Percentiles rank a stretch among this genome's conserved stretches.
Evolutionary conservation across 1,140 invertebrate species (phyloP).

Genomic region (Cydia amplana): DNA sequence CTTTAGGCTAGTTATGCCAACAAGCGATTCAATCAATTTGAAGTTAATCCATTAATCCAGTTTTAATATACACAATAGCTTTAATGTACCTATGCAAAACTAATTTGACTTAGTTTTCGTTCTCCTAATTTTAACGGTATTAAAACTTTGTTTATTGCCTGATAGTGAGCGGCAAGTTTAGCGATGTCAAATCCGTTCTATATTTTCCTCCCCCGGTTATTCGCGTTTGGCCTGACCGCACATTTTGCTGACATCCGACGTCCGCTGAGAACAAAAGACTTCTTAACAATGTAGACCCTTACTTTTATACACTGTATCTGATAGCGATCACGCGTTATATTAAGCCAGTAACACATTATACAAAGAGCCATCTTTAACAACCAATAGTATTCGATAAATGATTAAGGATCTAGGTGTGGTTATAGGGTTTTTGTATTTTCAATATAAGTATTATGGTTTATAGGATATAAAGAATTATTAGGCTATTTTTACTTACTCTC

Average conservation of each 20-base stretch:
- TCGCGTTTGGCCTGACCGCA: constrained; percentile 24
- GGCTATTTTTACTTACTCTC: no score
- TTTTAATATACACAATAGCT: no score
- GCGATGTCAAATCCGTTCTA: constrained; percentile 20
- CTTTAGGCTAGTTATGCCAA: no score
- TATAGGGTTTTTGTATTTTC: no score
- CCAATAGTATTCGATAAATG: neutral
- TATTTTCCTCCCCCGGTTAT: constrained; percentile 5
- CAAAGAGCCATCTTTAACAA: neutral
- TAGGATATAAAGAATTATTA: no score
- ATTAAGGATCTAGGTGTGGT: no score
- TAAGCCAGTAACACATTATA: neutral
- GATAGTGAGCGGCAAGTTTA: neutral
- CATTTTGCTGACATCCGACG: constrained; percentile 26
- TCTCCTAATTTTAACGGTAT: neutral
- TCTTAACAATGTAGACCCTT: constrained; percentile 27
- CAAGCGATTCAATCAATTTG: no score
- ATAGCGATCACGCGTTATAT: constrained; percentile 16
- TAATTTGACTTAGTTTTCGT: neutral
- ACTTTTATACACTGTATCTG: constrained; percentile 25
- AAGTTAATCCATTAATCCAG: no score
- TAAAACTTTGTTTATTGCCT: neutral
- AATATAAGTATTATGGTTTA: no score
- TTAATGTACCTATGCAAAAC: no score
- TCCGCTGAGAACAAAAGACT: constrained; percentile 28